These are phyloP conservation scores for Clamator glandarius DNA, from an alignment of 2,797 vertebrate species.

Conservation along the genomic window DNA sequence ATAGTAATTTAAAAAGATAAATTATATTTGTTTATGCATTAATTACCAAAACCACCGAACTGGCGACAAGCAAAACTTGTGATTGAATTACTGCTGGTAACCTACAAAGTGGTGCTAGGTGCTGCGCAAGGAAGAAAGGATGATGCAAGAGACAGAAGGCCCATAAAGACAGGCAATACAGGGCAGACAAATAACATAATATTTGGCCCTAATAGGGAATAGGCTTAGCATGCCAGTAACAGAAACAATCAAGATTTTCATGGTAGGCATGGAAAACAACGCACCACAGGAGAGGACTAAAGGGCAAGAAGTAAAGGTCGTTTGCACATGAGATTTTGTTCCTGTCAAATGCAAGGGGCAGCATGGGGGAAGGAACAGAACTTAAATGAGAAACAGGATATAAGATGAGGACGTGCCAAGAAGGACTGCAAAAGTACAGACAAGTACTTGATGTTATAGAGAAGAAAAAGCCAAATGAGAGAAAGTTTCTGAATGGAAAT, in stretches of 20 bases:
- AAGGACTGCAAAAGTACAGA: not conserved
- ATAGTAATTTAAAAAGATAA: not conserved
- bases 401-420: not conserved
- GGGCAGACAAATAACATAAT: not conserved
- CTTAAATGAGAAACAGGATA: not conserved
- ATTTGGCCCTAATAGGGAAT: not conserved
- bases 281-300: not conserved
- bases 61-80: not conserved
- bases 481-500: constrained; percentile 42
- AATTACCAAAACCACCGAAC: not conserved
- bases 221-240: not conserved
- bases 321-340: not conserved
- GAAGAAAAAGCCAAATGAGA: not conserved
- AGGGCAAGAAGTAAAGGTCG: not conserved
- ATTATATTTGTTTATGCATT: not conserved
- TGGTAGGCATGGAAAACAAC: not conserved
- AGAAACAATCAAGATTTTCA: not conserved
- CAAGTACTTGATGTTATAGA: not conserved
- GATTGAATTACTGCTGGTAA: rapidly evolving
- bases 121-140: not conserved
- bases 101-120: not conserved
- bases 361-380: not conserved
- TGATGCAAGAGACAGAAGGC: not conserved
- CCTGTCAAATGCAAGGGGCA: not conserved
- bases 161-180: not conserved